A percentile compares a stretch with the other conserved stretches of the same genome.
Conservation (phyloP, 2,113 vertebrate genomes). For the Podarcis cretensis region DNA sequence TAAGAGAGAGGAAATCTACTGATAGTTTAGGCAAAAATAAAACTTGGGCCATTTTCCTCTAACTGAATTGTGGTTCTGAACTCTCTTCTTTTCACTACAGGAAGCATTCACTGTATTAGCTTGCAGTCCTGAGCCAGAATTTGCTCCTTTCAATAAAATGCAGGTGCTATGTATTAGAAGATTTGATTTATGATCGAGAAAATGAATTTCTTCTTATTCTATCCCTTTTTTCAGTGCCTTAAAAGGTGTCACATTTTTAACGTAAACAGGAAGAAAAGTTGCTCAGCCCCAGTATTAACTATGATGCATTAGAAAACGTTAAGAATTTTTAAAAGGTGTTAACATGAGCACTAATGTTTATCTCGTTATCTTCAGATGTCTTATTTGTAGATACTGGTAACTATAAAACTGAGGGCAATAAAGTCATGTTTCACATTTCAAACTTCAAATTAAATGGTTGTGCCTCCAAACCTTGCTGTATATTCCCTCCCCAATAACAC, state of each 20-base stretch:
- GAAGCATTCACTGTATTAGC: background rate
- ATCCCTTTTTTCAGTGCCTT: background rate
- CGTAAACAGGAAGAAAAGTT: background rate
- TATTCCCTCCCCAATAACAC: background rate
- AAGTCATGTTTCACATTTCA: background rate
- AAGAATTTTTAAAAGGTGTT: background rate
- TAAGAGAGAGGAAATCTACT: slow-evolving; percentile 30
- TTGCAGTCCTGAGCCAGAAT: background rate
- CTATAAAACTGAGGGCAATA: background rate
- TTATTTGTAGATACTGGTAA: background rate
- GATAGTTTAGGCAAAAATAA: slow-evolving; percentile 28
- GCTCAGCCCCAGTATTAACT: background rate
- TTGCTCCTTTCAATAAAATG: background rate
- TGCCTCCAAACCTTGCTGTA: background rate
- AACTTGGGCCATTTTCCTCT: slow-evolving; percentile 15
- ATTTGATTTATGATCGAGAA: background rate
- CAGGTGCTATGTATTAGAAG: background rate
- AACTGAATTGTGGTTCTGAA: slow-evolving; percentile 7
- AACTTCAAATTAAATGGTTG: background rate
- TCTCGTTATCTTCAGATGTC: background rate
- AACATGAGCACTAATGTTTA: background rate
- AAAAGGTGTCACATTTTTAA: background rate
- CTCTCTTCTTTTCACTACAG: background rate
- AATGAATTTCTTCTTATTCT: background rate
- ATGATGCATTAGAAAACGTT: background rate